Conservation (phyloP, 2,888 invertebrate genomes). For the Hemicrepidius hirtus region DNA sequence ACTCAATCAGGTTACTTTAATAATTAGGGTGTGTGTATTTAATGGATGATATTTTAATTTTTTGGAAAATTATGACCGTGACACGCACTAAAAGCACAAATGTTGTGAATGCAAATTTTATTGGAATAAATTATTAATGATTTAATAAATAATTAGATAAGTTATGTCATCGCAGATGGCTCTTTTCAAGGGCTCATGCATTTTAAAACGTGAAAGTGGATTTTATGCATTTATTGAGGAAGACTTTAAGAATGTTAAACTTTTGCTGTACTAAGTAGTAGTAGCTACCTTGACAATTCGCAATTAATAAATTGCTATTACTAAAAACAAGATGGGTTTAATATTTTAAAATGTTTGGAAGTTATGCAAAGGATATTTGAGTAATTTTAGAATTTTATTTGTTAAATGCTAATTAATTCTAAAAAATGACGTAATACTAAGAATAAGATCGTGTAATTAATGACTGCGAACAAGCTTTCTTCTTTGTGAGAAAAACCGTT, state of each 20-base stretch:
- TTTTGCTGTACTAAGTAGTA: too few species aligned
- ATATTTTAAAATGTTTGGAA: not conserved
- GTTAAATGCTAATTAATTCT: conserved; percentile 21
- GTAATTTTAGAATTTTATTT: conserved; percentile 14
- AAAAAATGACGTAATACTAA: conserved; percentile 5
- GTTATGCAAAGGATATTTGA: not conserved
- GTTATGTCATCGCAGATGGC: too few species aligned
- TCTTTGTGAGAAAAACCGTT: conserved; percentile 20
- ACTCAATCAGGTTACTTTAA: not conserved
- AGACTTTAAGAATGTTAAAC: too few species aligned
- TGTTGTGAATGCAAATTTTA: too few species aligned
- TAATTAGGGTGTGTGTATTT: not conserved
- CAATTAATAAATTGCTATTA: too few species aligned
- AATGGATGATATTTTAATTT: too few species aligned
- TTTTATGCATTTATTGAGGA: too few species aligned
- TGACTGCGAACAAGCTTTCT: conserved; percentile 15
- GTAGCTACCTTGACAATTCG: too few species aligned
- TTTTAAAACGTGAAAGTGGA: too few species aligned
- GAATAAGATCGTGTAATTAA: conserved; percentile 23
- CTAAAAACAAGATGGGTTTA: not conserved
- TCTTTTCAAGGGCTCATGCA: too few species aligned
- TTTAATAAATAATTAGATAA: too few species aligned
- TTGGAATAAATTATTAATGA: too few species aligned
- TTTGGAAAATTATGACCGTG: not conserved
- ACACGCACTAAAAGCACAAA: conserved; percentile 4